phyloP scores from a whole-genome alignment of 2,797 vertebrate species.

The Pelodytes ibericus region DNA sequence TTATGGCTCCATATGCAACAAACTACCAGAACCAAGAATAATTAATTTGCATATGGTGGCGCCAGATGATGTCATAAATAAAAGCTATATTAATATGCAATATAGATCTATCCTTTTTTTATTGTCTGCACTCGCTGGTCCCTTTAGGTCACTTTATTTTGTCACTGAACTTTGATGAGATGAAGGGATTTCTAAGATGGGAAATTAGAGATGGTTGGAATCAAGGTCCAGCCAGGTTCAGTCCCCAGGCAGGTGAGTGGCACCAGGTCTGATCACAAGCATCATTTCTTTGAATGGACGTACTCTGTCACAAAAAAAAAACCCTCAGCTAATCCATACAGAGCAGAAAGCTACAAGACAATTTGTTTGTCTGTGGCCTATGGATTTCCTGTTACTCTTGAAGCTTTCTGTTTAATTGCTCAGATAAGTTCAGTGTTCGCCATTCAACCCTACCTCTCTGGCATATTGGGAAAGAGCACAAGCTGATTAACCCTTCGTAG shows the following conservation, averaged over 20 bases:
- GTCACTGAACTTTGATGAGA: no score
- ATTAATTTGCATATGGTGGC: no score
- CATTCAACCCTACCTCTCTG: constrained; percentile 43
- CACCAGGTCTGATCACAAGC: constrained; percentile 18
- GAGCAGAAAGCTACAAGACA: constrained; percentile 54
- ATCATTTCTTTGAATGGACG: constrained; percentile 51
- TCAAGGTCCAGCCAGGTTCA: constrained; percentile 19
- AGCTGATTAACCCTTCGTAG: constrained; percentile 41
- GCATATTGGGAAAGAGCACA: constrained; percentile 31
- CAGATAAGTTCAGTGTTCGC: constrained; percentile 49
- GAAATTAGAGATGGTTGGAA: constrained; percentile 8
- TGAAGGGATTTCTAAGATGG: not conserved
- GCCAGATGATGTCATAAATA: no score
- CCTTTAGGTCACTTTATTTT: no score
- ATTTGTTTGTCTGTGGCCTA: constrained; percentile 54
- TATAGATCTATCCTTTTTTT: no score
- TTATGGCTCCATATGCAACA: no score
- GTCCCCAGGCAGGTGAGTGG: constrained; percentile 18
- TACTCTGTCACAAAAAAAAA: constrained; percentile 52
- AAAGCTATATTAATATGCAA: no score
- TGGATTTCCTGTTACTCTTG: constrained; percentile 47
- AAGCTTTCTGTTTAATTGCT: constrained; percentile 50
- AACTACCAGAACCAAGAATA: no score
- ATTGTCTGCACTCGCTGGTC: no score
- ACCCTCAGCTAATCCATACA: constrained; percentile 54